Conservation (phyloP, 2,797 vertebrate species). For the Centroberyx gerrardi region DNA sequence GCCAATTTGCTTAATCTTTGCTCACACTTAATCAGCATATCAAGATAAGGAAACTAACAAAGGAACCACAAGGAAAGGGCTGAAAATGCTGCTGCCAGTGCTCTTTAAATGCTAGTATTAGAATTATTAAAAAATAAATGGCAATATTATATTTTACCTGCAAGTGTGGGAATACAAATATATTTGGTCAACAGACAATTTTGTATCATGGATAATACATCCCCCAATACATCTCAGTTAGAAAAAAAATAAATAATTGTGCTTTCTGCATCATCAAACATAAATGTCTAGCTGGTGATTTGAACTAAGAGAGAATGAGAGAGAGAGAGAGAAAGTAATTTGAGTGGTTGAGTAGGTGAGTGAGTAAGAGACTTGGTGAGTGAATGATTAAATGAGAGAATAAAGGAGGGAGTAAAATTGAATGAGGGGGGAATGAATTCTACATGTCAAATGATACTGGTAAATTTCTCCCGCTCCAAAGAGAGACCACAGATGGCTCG, state of each 20-base stretch:
- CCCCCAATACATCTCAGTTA: not conserved
- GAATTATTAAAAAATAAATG: too few relatives aligned
- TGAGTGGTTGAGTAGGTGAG: too few relatives aligned
- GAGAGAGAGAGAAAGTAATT: too few relatives aligned
- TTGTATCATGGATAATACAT: not conserved
- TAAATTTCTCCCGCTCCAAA: slow-evolving; percentile 24
- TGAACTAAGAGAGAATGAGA: slow-evolving; percentile 5
- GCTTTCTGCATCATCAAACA: not conserved
- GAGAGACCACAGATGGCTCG: slow-evolving; percentile 66
- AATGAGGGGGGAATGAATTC: not conserved
- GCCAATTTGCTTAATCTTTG: slow-evolving; percentile 94
- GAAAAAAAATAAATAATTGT: not conserved
- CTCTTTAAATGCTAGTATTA: not conserved
- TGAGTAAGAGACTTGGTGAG: not conserved
- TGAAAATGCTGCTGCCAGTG: not conserved
- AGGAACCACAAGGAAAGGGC: not conserved
- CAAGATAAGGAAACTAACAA: slow-evolving; percentile 45
- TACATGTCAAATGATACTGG: slow-evolving; percentile 22
- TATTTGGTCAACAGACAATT: not conserved
- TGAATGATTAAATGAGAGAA: not conserved
- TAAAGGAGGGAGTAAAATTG: not conserved
- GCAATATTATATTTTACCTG: not conserved
- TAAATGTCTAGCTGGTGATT: not conserved
- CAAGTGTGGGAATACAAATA: not conserved
- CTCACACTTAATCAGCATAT: slow-evolving; percentile 87